phyloP scores from a whole-genome alignment of 2,113 vertebrate genomes.

The Protomyctophum bolini region DNA sequence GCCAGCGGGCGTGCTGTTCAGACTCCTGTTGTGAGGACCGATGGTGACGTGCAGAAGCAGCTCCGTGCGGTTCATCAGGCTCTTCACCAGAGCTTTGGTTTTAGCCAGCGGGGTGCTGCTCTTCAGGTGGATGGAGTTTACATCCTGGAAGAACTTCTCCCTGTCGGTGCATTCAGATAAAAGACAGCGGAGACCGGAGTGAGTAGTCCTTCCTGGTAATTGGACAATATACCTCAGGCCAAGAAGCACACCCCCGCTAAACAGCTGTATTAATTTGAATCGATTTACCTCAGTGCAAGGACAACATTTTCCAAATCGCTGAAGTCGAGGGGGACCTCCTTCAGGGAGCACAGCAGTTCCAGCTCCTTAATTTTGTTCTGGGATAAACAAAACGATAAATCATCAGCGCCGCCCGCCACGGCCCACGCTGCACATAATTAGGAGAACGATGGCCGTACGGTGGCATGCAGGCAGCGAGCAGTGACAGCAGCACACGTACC shows the following conservation, averaged over 20 bases:
- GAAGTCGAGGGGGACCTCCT: constrained; percentile 93
- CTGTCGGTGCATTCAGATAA: constrained; percentile 64
- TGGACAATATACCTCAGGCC: no score
- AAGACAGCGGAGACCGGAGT: background rate
- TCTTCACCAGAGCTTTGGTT: constrained; percentile 92
- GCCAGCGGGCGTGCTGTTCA: constrained; percentile 89
- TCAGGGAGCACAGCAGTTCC: constrained; percentile 95
- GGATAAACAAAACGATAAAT: constrained; percentile 45
- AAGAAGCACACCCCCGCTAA: no score
- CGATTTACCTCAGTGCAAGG: constrained; percentile 86
- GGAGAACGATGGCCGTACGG: background rate
- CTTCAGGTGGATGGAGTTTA: constrained; percentile 85
- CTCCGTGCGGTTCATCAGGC: constrained; percentile 96
- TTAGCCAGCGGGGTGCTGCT: constrained; percentile 85
- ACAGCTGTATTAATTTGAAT: background rate
- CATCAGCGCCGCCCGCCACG: background rate
- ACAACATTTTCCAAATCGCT: constrained; percentile 95
- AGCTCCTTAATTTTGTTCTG: constrained; percentile 98
- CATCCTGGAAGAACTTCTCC: constrained; percentile 97
- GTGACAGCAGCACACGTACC: constrained; percentile 70
- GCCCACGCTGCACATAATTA: background rate
- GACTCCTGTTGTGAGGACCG: constrained; percentile 91
- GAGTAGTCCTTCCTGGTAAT: background rate
- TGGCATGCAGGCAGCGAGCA: no score
- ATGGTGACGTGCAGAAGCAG: constrained; percentile 95